Base-by-base conservation (phyloP, 2,113 vertebrate species). In the Cavia porcellus region DNA sequence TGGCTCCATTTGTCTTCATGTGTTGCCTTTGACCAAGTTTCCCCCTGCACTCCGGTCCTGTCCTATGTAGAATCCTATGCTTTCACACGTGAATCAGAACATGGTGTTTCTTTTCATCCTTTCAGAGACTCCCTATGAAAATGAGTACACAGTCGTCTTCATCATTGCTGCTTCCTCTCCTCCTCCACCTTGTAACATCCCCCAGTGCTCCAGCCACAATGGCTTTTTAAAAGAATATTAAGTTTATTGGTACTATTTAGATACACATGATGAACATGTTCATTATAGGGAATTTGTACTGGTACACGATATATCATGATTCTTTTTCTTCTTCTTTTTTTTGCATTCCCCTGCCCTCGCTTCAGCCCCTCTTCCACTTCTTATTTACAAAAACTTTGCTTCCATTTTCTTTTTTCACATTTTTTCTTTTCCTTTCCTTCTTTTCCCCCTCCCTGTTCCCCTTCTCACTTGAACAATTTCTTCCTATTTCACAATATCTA, bases 131-230 rank as follows among this genome's bases (percentile, higher is more conserved):
- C 87, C 52, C 68, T 8, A 5, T 5, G 47, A 8, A 88, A n/a
- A 11, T 70, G 24, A 42, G n/a, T n/a, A n/a, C 42, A 28, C 55
- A 75, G 11, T 15, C 14, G 9, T 52, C 12, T 61, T 32, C 8
- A 13, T 55, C 59, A 2, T 10, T 1, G 0, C 3, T 7, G n/a
- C 28, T 52, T 50, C 38, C 45, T 50, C 35, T 3, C 19, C 19
- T 1, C 0, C 20, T 47, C 30, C 24, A 4, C 17, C 28, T 5
- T 30, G 2, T 3, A 0, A 38, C 32, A 13, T 10, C 22, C 9
- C 50, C 28, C 24, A 14, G 1, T 72, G 47, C 11, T 52, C 22
- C 35, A 55, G 30, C 13, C 14, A 32, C 22, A 7, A 3, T 11
- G 13, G 13, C 57, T 14, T 59, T 19, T 25, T 24, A 1, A n/a